Conservation (phyloP, 2,888 invertebrate genomes). For the Glyphotaelius pellucidus region DNA sequence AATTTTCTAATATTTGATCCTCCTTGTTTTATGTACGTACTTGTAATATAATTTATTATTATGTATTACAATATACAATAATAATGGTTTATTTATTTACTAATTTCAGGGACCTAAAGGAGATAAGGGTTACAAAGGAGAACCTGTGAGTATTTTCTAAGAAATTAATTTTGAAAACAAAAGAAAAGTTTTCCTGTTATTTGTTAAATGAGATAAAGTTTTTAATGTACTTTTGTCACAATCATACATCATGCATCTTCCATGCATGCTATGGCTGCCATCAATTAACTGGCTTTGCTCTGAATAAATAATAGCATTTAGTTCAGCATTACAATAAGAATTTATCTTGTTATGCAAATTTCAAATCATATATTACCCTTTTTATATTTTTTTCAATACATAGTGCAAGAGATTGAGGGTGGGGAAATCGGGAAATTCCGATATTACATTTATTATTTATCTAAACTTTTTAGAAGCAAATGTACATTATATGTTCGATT, state of each 20-base stretch:
- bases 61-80: too few relatives aligned
- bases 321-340: constrained; percentile 34
- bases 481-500: neutral
- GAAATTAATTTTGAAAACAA: neutral
- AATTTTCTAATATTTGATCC: too few relatives aligned
- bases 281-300: constrained; percentile 37
- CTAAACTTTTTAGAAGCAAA: too few relatives aligned
- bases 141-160: constrained; percentile 81
- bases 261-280: constrained; percentile 48
- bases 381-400: neutral
- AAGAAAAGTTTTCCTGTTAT: neutral
- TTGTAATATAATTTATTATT: too few relatives aligned
- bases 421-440: too few relatives aligned
- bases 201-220: constrained; percentile 16
- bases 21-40: too few relatives aligned
- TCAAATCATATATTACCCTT: neutral
- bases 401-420: neutral
- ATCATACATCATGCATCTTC: constrained; percentile 54
- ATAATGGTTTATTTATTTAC: neutral
- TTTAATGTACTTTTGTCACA: neutral
- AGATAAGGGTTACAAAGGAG: constrained; percentile 92
- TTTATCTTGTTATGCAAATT: constrained; percentile 49
- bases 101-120: constrained; percentile 89
- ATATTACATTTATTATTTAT: too few relatives aligned
- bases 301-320: neutral